Conservation (phyloP, 1,140 invertebrate genomes). For the Leptinotarsa defecta region DNA sequence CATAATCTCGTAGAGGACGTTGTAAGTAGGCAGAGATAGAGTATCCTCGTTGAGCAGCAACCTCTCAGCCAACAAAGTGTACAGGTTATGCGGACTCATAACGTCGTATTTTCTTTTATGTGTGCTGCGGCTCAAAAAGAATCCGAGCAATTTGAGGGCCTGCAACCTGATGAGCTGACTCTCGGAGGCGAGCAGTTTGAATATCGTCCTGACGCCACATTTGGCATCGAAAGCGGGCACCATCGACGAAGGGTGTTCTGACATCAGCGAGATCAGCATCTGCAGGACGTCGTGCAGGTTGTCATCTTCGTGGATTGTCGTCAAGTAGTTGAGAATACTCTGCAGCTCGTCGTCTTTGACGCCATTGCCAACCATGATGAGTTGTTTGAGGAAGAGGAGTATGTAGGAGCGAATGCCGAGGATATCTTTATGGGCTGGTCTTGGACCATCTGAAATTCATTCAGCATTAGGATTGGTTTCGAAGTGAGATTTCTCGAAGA, state of each 20-base stretch:
- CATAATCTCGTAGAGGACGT: conserved; percentile 98
- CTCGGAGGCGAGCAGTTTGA: conserved; percentile 93
- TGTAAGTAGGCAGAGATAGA: conserved; percentile 92
- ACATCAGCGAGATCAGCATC: conserved; percentile 95
- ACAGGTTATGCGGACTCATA: conserved; percentile 97
- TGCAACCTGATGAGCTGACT: conserved; percentile 95
- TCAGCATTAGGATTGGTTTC: too few species aligned
- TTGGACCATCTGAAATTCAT: conserved; percentile 79
- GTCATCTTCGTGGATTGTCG: conserved; percentile 98
- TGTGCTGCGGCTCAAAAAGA: conserved; percentile 93
- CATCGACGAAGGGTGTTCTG: conserved; percentile 97
- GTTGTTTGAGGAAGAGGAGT: conserved; percentile 91
- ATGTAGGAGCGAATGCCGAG: conserved; percentile 93
- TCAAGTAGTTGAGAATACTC: conserved; percentile 96
- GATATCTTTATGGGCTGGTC: conserved; percentile 92
- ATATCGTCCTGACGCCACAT: conserved; percentile 93
- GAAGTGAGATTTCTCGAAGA: too few species aligned
- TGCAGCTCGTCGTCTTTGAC: conserved; percentile 98
- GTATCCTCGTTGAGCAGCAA: conserved; percentile 88
- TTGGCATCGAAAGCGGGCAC: conserved; percentile 98
- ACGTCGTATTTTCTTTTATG: conserved; percentile 98
- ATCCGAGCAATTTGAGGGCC: conserved; percentile 92
- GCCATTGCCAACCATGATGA: conserved; percentile 95
- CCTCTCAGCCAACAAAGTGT: conserved; percentile 92
- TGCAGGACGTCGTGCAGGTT: conserved; percentile 97